These are phyloP conservation scores for Psilopogon haemacephalus DNA, from an alignment of 2,113 vertebrate genomes.

Conservation along the genomic window DNA sequence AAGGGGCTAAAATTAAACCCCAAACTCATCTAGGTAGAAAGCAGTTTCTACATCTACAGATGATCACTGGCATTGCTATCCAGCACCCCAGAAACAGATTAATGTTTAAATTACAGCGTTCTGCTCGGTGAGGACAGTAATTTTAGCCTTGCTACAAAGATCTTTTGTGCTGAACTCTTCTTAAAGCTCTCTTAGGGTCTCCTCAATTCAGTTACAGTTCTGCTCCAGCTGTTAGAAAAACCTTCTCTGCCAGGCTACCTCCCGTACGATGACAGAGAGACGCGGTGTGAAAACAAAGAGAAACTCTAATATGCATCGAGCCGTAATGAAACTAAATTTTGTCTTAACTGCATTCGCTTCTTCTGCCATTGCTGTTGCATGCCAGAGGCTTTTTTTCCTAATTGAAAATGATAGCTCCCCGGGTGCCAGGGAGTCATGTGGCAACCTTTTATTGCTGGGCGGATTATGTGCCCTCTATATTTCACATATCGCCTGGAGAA, in stretches of 20 bases:
- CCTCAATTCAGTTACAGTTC: neutral
- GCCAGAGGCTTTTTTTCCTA: constrained; percentile 48
- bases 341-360: neutral
- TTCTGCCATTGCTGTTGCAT: neutral
- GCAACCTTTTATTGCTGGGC: constrained; percentile 27
- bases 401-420: constrained; percentile 63
- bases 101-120: neutral
- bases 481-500: constrained; percentile 54
- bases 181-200: neutral
- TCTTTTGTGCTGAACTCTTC: neutral
- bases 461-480: constrained; percentile 30
- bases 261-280: neutral
- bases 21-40: neutral
- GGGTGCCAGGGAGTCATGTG: constrained; percentile 7
- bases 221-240: neutral
- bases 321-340: constrained; percentile 37
- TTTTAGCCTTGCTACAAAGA: neutral
- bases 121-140: neutral
- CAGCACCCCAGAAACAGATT: neutral
- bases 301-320: neutral
- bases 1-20: neutral
- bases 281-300: neutral
- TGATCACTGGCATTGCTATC: neutral
- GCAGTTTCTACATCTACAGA: neutral
- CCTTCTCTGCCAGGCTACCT: accelerated